These are phyloP conservation scores for Ciconia boyciana DNA, from an alignment of 2,113 vertebrate species.

Conservation along the genomic window DNA sequence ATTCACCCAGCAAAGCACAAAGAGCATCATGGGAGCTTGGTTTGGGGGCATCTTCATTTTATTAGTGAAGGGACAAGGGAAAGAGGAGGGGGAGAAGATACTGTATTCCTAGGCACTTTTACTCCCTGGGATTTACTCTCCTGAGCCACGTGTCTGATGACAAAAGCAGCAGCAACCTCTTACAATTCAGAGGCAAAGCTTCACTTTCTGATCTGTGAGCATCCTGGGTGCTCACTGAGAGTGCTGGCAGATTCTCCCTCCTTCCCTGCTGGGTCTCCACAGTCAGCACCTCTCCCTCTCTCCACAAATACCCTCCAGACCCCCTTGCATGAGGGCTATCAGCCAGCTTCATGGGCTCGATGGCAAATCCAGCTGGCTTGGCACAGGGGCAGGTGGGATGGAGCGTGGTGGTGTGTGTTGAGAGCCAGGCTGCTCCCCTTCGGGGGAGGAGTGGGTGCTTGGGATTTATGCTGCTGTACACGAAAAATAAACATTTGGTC, in stretches of 20 bases:
- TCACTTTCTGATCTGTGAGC: neutral
- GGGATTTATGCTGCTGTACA: slow-evolving; percentile 26
- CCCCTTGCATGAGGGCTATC: neutral
- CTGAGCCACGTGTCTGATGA: neutral
- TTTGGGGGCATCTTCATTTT: neutral
- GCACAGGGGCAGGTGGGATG: neutral
- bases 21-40: neutral
- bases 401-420: neutral
- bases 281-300: neutral
- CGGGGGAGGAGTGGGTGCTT: neutral
- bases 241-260: neutral
- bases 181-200: neutral
- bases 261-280: neutral
- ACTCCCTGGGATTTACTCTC: neutral
- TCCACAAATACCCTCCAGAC: neutral
- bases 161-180: neutral
- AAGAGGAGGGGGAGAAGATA: neutral
- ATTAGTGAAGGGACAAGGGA: neutral
- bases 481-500: slow-evolving; percentile 16
- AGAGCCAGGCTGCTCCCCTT: neutral
- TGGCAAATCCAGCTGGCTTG: neutral
- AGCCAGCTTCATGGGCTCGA: neutral
- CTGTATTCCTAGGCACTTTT: neutral
- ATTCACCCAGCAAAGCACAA: neutral
- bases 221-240: neutral